A percentile compares a stretch with the other conserved stretches of the same genome.
phyloP scores from a whole-genome alignment of 2,888 invertebrate species.

The Meiosimyza decipiens region DNA sequence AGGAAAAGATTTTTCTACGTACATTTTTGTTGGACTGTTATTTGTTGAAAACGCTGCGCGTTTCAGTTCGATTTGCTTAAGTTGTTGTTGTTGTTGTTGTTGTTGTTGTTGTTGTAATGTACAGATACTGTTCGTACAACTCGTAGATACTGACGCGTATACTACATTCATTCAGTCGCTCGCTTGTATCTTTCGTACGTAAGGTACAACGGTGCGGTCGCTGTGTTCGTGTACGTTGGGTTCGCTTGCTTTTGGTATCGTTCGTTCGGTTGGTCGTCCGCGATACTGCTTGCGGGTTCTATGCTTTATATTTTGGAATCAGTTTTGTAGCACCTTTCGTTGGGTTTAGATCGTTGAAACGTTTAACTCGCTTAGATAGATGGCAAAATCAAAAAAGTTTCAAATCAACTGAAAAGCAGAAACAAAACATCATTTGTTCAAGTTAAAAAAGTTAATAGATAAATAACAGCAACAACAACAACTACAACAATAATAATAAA shows the following conservation, averaged over 20 bases:
- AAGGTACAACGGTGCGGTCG: slow-evolving; percentile 19
- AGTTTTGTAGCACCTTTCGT: slow-evolving; percentile 63
- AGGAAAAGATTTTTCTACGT: not conserved
- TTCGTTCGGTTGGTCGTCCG: not conserved
- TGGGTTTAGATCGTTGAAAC: slow-evolving; percentile 58
- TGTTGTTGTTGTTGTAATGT: slow-evolving; percentile 26
- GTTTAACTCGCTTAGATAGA: slow-evolving; percentile 37
- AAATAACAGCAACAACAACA: slow-evolving; percentile 16
- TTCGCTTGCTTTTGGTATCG: slow-evolving; percentile 20
- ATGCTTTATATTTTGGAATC: slow-evolving; percentile 44
- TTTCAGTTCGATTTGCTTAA: slow-evolving; percentile 20
- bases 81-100: slow-evolving; percentile 25
- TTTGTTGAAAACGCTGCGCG: slow-evolving; percentile 2
- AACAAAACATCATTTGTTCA: slow-evolving; percentile 17
- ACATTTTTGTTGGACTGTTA: not conserved
- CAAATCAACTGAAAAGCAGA: slow-evolving; percentile 29
- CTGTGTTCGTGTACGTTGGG: slow-evolving; percentile 22
- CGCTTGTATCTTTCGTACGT: slow-evolving; percentile 30
- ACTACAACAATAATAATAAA: not conserved
- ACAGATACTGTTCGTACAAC: slow-evolving; percentile 39
- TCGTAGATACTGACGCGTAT: slow-evolving; percentile 11
- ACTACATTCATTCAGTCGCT: slow-evolving; percentile 44
- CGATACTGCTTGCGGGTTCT: slow-evolving; percentile 19
- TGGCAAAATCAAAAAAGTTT: slow-evolving; percentile 38
- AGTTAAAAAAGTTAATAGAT: slow-evolving; percentile 12